A percentile compares a stretch with the other conserved stretches of the same genome.
Conservation (phyloP, 1,140 invertebrate species). For the Drosophila eugracilis region DNA sequence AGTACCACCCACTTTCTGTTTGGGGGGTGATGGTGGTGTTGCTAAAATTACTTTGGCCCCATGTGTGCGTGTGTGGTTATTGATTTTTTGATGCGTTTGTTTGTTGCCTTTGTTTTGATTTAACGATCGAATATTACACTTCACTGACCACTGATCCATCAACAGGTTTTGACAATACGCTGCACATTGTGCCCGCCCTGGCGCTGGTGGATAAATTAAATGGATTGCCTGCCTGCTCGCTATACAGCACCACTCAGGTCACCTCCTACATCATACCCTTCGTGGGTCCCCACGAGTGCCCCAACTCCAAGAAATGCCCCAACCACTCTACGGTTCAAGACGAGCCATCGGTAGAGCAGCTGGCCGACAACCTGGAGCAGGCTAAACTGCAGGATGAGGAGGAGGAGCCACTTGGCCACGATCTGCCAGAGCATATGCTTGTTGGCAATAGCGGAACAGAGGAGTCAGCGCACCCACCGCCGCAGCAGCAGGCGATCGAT, state of each 20-base stretch:
- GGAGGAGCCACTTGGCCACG: conserved; percentile 67
- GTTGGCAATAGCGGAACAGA: conserved; percentile 34
- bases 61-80: conserved; percentile 50
- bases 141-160: conserved; percentile 41
- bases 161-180: conserved; percentile 84
- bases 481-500: conserved; percentile 85
- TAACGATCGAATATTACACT: conserved; percentile 3
- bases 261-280: conserved; percentile 84
- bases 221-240: conserved; percentile 48
- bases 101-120: conserved; percentile 66
- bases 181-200: conserved; percentile 83
- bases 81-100: conserved; percentile 72
- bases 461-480: neutral
- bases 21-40: conserved; percentile 9
- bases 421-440: conserved; percentile 73
- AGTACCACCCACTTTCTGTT: conserved; percentile 9
- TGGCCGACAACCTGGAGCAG: conserved; percentile 44
- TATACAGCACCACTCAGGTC: conserved; percentile 76
- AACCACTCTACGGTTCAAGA: conserved; percentile 56
- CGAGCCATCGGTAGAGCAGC: conserved; percentile 28
- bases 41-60: conserved; percentile 63
- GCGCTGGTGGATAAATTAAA: conserved; percentile 67
- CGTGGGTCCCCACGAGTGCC: conserved; percentile 82
- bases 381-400: conserved; percentile 25
- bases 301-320: conserved; percentile 83